Evolutionary conservation across 2,797 vertebrate genomes (phyloP), one percentile per base, ranked within the genome.

Genomic region (Darevskia nairensis): DNA sequence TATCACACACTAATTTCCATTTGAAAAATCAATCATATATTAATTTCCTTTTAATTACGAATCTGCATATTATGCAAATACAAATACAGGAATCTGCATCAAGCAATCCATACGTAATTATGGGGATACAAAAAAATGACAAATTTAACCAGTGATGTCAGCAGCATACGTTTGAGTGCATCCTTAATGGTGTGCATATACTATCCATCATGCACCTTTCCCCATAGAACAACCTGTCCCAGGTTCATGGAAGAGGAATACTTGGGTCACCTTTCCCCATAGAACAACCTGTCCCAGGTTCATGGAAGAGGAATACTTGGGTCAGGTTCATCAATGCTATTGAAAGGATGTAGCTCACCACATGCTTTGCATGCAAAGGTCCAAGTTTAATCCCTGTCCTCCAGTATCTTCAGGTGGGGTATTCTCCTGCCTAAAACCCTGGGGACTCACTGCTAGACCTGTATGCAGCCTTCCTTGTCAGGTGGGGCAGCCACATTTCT

Each of bases 31-130:
- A 11, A 88, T 72, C 17, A 11, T 27, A 93, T 86, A 93, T 95
- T 64, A 84, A 88, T 89, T 92, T 89, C 59, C 86, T 50, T 77
- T 90, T 35, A 25, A 35, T 80, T 89, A 87, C 89, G 44, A 11
- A 89, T 92, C 93, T 92, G 88, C 91, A 87, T 90, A 1, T 75
- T 76, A 83, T 89, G 50, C 89, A 85, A 93, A 91, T 91, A 1
- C 4, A 79, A 75, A 66, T 72, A 27, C 21, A 13, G 77, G 61
- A 41, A 68, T 88, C 23, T n/a, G 8, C 46, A 41, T 41, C 80
- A 83, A 69, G 32, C n/a, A 55, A 55, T 69, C 82, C 64, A 69
- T 68, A 69, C 35, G 77, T 69, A 82, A 82, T 83, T 88, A 46
- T 75, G 59, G 46, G 32, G 46, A 77, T 39, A 35, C 7, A 69